Evolutionary conservation across 2,797 vertebrate species (phyloP).

Genomic region (Nyctibius grandis): DNA sequence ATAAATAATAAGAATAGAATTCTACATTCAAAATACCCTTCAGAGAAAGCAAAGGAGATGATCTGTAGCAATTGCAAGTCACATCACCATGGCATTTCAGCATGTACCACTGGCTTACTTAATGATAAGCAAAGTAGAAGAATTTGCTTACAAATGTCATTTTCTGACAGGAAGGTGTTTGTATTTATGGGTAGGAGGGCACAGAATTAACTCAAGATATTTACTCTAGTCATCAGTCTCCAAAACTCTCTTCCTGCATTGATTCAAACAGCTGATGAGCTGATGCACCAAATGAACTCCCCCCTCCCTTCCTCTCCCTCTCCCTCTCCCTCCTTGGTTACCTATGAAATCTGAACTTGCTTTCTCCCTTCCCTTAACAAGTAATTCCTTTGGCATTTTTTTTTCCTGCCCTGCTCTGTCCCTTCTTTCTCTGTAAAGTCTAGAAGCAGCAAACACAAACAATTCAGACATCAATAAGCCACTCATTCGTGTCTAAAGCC

Average conservation of each 20-base stretch:
- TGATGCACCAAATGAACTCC: not conserved
- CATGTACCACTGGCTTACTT: not conserved
- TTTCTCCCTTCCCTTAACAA: not conserved
- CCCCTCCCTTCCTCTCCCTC: not conserved
- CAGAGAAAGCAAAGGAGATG: not conserved
- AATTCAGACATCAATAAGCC: not conserved
- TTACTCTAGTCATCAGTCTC: not conserved
- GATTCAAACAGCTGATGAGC: not conserved
- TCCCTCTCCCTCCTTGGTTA: not conserved
- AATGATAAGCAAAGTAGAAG: not conserved
- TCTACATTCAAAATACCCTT: not conserved
- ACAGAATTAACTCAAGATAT: not conserved
- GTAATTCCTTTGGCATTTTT: not conserved
- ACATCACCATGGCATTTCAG: not conserved
- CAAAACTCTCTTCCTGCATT: not conserved
- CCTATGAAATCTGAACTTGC: not conserved
- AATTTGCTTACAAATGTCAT: not conserved
- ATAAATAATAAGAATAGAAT: not conserved
- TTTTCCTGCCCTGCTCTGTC: not conserved
- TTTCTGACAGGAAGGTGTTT: not conserved
- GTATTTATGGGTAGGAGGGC: not conserved
- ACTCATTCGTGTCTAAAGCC: not conserved
- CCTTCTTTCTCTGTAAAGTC: not conserved
- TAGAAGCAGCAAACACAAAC: not conserved
- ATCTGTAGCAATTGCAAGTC: not conserved